Evolutionary conservation across 2,113 vertebrate species (phyloP), one percentile per base, ranked within the genome.

Genomic region (Oceanites oceanicus): DNA sequence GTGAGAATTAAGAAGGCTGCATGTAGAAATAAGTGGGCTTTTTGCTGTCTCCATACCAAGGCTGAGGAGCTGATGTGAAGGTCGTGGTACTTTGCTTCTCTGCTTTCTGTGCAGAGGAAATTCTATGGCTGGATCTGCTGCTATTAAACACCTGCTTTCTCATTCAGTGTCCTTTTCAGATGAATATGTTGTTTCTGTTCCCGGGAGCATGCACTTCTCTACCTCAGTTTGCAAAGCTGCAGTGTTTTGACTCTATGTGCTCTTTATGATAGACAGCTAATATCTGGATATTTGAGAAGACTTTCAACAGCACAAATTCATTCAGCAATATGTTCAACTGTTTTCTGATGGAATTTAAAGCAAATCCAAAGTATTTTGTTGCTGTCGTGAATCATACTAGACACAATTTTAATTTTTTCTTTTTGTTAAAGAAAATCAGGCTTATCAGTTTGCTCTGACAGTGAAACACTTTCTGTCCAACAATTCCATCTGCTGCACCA

Each of bases 361-460:
- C 47, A 80, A 96, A 82, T 82, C 23, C 63, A 88, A 90, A 56
- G 13, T 88, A 80, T 81, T 94, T 70, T 75, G 4, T 55, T 90
- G 52, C 40, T 75, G 49, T 49, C 86, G 47, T 91, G 80, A 94
- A 88, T 93, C 74, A 83, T 88, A 53, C 44, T 79, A 84, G 25
- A 70, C 49, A 88, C 55, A 62, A 38, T 71, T 86, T 79, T 49
- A 78, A 6, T 34, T 45, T 86, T 63, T 88, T 67, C n/a, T 45
- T 45, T 45, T 45, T 44, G 15, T 86, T 52, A 52, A 92, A 59
- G 75, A 88, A 77, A 95, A 93, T 12, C 13, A 77, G 18, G 20
- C 40, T 78, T 84, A 91, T 85, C 45, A 72, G 8, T 96, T 93
- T 87, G 85, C n/a, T 87, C 36, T 87, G 34, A 92, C 78, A 95